These are phyloP conservation scores for Drosophila watanabei DNA, from an alignment of 1,140 invertebrate genomes.

Conservation along the genomic window DNA sequence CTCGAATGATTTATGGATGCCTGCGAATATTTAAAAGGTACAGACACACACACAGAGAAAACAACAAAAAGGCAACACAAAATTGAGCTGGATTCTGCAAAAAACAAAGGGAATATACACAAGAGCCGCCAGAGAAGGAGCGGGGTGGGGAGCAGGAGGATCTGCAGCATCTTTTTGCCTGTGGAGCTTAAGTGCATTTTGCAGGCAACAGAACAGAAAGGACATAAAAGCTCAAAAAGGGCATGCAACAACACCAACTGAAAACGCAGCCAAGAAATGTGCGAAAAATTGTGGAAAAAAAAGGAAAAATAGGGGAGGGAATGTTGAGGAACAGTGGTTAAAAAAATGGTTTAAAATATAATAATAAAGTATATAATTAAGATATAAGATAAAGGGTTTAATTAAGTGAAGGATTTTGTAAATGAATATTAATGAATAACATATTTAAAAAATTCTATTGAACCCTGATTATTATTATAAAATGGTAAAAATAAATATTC, in stretches of 20 bases:
- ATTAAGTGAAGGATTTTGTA: background rate
- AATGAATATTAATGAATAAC: background rate
- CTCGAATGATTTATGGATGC: conserved; percentile 83
- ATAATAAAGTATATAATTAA: too few species aligned
- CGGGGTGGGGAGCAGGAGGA: background rate
- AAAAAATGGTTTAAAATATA: background rate
- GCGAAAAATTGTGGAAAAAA: conserved; percentile 61
- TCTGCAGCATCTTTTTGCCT: conserved; percentile 59
- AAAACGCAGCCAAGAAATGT: conserved; percentile 65
- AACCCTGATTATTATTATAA: too few species aligned
- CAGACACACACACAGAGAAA: conserved; percentile 13
- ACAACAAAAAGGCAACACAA: conserved; percentile 41
- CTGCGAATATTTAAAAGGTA: conserved; percentile 83
- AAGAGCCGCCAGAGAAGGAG: conserved; percentile 5
- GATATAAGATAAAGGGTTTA: background rate
- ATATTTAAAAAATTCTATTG: background rate
- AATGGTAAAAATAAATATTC: background rate
- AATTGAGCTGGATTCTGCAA: conserved; percentile 46
- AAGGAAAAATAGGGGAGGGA: conserved; percentile 50
- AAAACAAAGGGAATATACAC: conserved; percentile 52
- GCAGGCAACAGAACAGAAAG: conserved; percentile 71
- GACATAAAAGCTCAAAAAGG: conserved; percentile 82
- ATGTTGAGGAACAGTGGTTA: conserved; percentile 23
- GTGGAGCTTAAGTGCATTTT: conserved; percentile 78
- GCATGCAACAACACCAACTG: conserved; percentile 60